Base-by-base conservation (phyloP, 2,113 vertebrate genomes). In the Ovis canadensis region DNA sequence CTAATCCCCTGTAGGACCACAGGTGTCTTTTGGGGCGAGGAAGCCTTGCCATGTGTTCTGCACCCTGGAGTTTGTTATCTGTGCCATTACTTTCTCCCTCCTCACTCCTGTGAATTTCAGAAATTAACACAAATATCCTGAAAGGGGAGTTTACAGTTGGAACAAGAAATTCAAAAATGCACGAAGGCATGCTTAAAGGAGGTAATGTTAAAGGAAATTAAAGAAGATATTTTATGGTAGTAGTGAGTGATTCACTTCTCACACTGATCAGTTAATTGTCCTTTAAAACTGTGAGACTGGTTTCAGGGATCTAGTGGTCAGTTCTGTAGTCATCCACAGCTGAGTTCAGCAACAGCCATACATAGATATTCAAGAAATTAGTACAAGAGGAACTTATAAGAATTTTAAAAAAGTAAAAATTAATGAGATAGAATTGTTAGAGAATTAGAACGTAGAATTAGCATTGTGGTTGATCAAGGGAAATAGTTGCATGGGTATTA, bases 161-260 rank as follows among this genome's bases (percentile, higher is more conserved):
- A 95, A n/a, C 62, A 93, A 78, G 54, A 62, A 13, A 60, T 77
- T 88, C 23, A 50, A 45, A 93, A 80, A 80, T 23, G 13, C 57
- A 31, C 3, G 5, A 54, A 90, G 36, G 21, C 36, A 3, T n/a
- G 25, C 74, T 81, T 54, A 67, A n/a, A 55, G 64, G 57, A n/a
- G 54, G 6, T 54, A 15, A 50, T 87, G 90, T 29, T 83, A 55
- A 55, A 55, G 81, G 50, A 83, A 83, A 83, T 33, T 33, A 81
- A 81, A 62, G 43, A 43, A 25, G 17, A 2, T 54, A 19, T 40
- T 81, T 81, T 43, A 10, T 27, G 27, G 27, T 83, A 33, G 74
- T 25, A 7, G 10, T 9, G n/a, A 43, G 27, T 33, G 3, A 14
- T 50, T 80, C 13, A 23, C 21, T 55, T 87, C 48, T 33, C 29